Evolutionary conservation across 2,797 vertebrate genomes (phyloP), one percentile per base, ranked within the genome.

Genomic region (Premnoplex brunnescens): DNA sequence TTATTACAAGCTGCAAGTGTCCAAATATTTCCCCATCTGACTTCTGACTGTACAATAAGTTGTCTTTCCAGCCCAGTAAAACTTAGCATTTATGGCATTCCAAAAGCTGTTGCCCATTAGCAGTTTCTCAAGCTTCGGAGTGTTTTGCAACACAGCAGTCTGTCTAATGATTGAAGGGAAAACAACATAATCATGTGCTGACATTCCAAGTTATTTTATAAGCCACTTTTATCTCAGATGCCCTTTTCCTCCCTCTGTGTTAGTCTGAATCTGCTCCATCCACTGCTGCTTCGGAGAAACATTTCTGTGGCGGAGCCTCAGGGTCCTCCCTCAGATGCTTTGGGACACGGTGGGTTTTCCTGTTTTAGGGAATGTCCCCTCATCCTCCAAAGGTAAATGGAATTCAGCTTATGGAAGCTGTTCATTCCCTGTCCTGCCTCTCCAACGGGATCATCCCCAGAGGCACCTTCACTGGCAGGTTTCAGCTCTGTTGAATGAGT

Each of bases 91-190:
- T 88, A 89, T 91, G 72, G 32, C 92, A 89, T 97, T 93, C 96
- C 93, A 94, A 96, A 96, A 96, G 91, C 96, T 97, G 95, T 95
- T 96, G 95, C 94, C 73, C 83, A 95, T 97, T 97, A 97, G 92
- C 93, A 91, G 90, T 93, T 96, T 96, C 94, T 93, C 84, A 93
- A 94, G 92, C 94, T 95, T 92, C 8, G 12, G 91, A 74, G 75
- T 96, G 89, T 97, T 97, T 97, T 97, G 95, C 95, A 94, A 95
- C 84, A 74, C 68, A 93, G 85, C 85, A 92, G 90, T 74, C 91
- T 89, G 26, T 28, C 93, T 96, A 96, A 94, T 95, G 91, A 96
- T 91, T 93, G 90, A 96, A 89, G 87, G 94, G 80, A 95, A 95
- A 96, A 91, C 95, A 95, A 92, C 92, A 91, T 97, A 94, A 97